Base-by-base conservation (phyloP, 2,113 vertebrate species). In the Oryzias woworae region DNA sequence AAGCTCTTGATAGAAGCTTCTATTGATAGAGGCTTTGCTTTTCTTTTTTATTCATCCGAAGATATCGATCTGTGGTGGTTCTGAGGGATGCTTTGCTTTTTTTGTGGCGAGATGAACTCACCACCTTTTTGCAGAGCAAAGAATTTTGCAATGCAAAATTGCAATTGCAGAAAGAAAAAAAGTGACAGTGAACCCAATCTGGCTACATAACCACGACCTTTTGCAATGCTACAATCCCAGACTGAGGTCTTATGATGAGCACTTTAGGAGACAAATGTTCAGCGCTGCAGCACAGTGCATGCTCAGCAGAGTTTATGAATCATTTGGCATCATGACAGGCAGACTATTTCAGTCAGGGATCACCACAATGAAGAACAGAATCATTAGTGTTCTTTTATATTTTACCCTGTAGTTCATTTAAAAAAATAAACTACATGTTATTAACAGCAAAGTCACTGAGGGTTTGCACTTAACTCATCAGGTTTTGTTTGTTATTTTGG, bases 281-380 rank as follows among this genome's bases (percentile, higher is more conserved):
- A 72, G 7, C 78, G 51, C 78, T 74, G 58, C 74, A 50, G 73
- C 67, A 72, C 84, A 84, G 66, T 62, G 82, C 86, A 49, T 71
- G 74, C 65, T 84, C 86, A 80, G 86, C 86, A 81, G 64, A 80
- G 66, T 84, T 86, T 79, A 84, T 83, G 84, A 83, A 86, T 83
- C 84, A 83, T 81, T 84, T 77, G 81, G 80, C 78, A 80, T 80
- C 69, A 54, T 66, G 66, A 80, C 78, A 70, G 52, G 80, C 72
- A 62, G 68, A 60, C 78, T 66, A 81, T 85, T 73, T 81, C 76
- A 72, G 69, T 66, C 74, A 31, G 56, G 46, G 69, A 59, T 66
- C 66, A 57, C 49, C 7, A 36, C 61, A 0, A 69, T 78, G 64
- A 84, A 77, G 58, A 79, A 81, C 82, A 62, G 71, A 12, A 36